phyloP scores from a whole-genome alignment of 35 echinoderm and acorn worm genomes.

The Patiria miniata region DNA sequence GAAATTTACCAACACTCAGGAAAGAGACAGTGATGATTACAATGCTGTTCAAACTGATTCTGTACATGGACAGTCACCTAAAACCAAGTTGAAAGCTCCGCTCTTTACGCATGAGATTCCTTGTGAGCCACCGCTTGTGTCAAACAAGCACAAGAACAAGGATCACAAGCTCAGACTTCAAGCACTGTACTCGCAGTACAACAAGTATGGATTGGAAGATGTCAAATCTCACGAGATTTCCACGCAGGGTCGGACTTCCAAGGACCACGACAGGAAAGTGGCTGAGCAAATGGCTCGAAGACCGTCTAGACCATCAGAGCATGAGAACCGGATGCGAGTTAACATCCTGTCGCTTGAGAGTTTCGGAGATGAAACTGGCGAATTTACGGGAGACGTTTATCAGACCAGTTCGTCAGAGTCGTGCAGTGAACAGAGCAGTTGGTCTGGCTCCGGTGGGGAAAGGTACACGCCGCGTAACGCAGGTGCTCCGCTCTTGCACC shows the following conservation, averaged over 20 bases:
- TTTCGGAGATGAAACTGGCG: neutral
- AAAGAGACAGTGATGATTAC: neutral
- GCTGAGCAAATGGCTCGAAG: neutral
- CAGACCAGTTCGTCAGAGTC: neutral
- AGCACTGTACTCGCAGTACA: neutral
- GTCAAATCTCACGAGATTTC: neutral
- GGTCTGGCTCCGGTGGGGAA: no score
- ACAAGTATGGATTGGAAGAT: neutral
- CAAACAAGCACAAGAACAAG: neutral
- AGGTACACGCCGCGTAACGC: no score
- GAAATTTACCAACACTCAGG: neutral
- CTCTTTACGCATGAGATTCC: neutral
- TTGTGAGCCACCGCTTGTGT: slow-evolving; percentile 21
- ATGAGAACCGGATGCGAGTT: neutral
- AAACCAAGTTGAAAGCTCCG: neutral
- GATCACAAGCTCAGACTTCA: slow-evolving; percentile 9
- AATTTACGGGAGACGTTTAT: no score
- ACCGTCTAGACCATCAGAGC: neutral
- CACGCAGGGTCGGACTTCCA: neutral
- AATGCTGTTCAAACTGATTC: neutral
- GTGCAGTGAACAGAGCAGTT: neutral
- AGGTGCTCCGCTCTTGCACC: no score
- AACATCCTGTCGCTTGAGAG: neutral
- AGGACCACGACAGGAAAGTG: neutral
- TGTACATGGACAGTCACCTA: neutral